These are phyloP conservation scores for Pygmarrhopalites habei DNA, from an alignment of 1,140 invertebrate genomes.

Conservation along the genomic window DNA sequence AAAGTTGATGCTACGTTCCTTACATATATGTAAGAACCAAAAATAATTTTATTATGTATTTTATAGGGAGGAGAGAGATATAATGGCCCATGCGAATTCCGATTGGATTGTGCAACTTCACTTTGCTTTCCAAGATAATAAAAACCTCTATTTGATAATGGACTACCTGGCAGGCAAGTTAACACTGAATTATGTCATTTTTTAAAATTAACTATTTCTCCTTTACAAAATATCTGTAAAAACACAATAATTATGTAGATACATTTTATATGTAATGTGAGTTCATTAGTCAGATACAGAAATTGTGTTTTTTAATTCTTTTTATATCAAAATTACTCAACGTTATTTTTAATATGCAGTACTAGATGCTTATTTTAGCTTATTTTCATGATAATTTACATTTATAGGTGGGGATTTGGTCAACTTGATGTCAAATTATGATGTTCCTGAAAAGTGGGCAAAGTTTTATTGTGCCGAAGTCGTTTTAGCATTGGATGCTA, in stretches of 20 bases:
- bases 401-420: conserved; percentile 84
- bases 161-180: conserved; percentile 97
- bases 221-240: too few species aligned
- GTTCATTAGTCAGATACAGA: too few species aligned
- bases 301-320: too few species aligned
- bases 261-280: too few species aligned
- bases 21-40: too few species aligned
- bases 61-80: conserved; percentile 98
- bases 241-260: too few species aligned
- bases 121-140: conserved; percentile 94
- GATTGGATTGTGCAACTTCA: conserved; percentile 98
- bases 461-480: conserved; percentile 99
- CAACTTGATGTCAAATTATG: conserved; percentile 97
- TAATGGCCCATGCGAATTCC: conserved; percentile 98
- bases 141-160: conserved; percentile 99
- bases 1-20: too few species aligned
- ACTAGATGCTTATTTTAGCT: not conserved
- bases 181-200: too few species aligned
- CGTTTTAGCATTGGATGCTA: conserved; percentile 93
- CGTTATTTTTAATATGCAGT: too few species aligned
- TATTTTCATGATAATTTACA: not conserved
- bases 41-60: too few species aligned
- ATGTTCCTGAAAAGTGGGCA: conserved; percentile 98
- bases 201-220: too few species aligned
- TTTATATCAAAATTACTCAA: too few species aligned